phyloP scores from a whole-genome alignment of 2,797 vertebrate genomes.

The Cuniculus paca region DNA sequence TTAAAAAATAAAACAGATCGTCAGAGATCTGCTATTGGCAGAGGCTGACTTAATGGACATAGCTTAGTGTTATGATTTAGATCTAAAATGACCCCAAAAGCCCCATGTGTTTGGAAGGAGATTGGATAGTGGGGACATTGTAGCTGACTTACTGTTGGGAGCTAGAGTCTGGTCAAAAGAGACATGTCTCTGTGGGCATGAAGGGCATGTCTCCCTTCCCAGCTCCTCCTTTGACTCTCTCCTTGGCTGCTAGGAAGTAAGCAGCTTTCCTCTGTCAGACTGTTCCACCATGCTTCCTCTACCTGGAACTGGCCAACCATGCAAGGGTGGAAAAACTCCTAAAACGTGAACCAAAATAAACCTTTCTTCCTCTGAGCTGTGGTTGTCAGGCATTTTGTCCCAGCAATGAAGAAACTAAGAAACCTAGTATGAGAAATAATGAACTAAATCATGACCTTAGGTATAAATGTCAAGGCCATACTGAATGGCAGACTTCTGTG shows the following conservation, averaged over 20 bases:
- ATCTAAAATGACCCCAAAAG: not conserved
- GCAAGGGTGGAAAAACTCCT: not conserved
- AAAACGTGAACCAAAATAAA: not conserved
- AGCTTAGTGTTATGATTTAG: not conserved
- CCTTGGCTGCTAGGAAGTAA: too few species aligned
- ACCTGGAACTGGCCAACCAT: not conserved
- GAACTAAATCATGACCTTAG: not conserved
- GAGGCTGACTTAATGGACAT: not conserved
- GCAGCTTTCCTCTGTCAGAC: not conserved
- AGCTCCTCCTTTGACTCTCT: not conserved
- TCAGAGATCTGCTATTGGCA: not conserved
- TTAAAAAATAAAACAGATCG: not conserved
- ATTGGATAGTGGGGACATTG: not conserved
- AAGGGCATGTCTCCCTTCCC: not conserved
- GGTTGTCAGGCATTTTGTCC: not conserved
- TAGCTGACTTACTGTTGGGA: not conserved
- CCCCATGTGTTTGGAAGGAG: not conserved
- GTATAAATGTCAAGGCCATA: not conserved
- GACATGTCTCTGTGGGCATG: not conserved
- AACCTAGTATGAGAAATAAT: not conserved
- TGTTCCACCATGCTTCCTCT: not conserved
- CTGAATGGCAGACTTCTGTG: accelerated
- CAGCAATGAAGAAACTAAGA: not conserved
- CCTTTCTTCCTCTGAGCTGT: not conserved
- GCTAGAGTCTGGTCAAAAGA: not conserved